phyloP scores from a whole-genome alignment of 2,888 invertebrate species.

The Eugnorisma glareosa region DNA sequence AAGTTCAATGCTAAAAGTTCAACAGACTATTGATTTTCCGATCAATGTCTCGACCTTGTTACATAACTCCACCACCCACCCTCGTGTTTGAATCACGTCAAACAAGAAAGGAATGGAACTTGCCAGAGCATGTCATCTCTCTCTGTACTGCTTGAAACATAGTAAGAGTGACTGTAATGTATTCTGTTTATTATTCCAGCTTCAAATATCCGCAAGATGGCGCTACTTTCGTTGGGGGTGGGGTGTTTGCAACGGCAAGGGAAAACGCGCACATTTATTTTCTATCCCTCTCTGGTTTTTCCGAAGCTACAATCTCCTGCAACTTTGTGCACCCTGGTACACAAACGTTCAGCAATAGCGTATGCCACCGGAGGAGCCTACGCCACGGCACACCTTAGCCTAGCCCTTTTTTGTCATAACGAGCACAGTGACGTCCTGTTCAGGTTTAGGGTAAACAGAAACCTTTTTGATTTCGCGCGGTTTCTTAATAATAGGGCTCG shows the following conservation, averaged over 20 bases:
- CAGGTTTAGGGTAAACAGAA: no score
- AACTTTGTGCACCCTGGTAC: not conserved
- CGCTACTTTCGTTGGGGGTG: not conserved
- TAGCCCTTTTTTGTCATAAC: no score
- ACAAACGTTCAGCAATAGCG: not conserved
- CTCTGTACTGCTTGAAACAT: not conserved
- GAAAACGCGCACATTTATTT: not conserved
- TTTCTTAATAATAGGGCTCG: no score
- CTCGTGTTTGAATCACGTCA: not conserved
- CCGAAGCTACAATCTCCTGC: not conserved
- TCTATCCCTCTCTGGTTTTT: not conserved
- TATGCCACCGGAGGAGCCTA: no score
- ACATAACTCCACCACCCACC: not conserved
- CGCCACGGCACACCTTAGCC: no score
- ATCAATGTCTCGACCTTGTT: not conserved
- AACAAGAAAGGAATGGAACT: not conserved
- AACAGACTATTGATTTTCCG: not conserved
- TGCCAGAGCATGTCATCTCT: not conserved
- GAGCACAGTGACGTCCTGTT: no score
- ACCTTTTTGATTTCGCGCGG: no score
- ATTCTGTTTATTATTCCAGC: not conserved
- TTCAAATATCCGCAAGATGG: not conserved
- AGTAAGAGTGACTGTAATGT: not conserved
- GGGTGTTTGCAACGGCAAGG: not conserved
- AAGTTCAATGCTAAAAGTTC: not conserved